Evolutionary conservation across 1,140 invertebrate species (phyloP), one percentile per base, ranked within the genome.

Genomic region (Heliconius congener): DNA sequence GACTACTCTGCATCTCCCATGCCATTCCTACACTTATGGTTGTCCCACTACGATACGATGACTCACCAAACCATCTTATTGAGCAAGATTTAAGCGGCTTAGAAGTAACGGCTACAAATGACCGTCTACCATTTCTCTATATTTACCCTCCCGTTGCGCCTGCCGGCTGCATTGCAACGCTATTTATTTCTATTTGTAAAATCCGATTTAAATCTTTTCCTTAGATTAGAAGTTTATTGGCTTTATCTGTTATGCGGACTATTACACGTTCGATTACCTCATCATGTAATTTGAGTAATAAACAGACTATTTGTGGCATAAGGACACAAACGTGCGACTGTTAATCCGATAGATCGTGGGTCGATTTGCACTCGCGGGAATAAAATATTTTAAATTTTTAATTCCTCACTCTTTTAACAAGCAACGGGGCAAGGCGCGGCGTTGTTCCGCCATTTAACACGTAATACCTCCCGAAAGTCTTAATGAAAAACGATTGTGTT

Each of bases 181-280:
- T 70, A 76, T 76, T 76, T 76, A 76, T 76, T 76, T 76, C 50
- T 71, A 76, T 76, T 76, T 76, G 75, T 70, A 34, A 50, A 50
- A 76, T 71, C 75, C 60, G 75, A 66, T 66, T 30, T 66, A 60
- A n/a, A 60, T 18, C 6, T 8, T 60, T 23, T 60, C 23, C 23
- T 66, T 66, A 5, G 9, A 66, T 66, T 66, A 66, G 8, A 27
- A 30, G 23, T 16, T 66, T 66, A 66, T 66, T 66, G 57, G 19
- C 57, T 66, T 11, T 66, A 66, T 57, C 8, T 16, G 23, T 66
- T 66, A 66, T 27, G n/a, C 13, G 11, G 57, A 66, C 23, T 13
- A 30, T 9, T 13, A 27, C 11, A 30, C 3, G 23, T 66, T 27
- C 11, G 57, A 66, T 66, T 27, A 66, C 8, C 23, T 0, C 23